Base-by-base conservation (phyloP, 2,888 invertebrate genomes). In the Malthinus seriepunctatus region DNA sequence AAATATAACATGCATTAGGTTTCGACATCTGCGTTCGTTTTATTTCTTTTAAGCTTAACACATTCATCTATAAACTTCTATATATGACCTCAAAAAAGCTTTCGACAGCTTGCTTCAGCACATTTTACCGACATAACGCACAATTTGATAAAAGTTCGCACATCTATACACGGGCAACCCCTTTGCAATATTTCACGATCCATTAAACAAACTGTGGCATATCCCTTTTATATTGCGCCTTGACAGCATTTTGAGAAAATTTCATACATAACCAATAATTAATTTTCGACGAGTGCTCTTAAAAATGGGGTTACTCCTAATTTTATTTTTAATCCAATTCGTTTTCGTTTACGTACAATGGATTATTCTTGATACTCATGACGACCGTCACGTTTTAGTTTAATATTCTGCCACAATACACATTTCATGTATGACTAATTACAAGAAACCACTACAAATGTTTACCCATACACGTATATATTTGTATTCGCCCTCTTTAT, bases 131-230 rank as follows among this genome's bases (percentile, higher is more conserved):
- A 15, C 48, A 49, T 42, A 51, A 47, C 47, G 51, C 51, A 35
- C 56, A 58, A 58, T 58, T 58, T 58, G 52, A 52, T 58, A 58
- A 52, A 58, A 58, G 52, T 58, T 58, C 48, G 57, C 57, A 52
- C 51, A 51, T 57, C 56, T 39, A 48, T 47, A 52, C 51, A 47
- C 57, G 47, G 34, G 46, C 52, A 45, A 52, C 52, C 44, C 39
- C 49, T 42, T 39, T 42, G 39, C 48, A 49, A 58, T 52, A 58
- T 58, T 58, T 58, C 45, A 58, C 57, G 57, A 52, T 58, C 57
- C 57, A 58, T 58, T 58, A 58, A 52, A 52, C 57, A 58, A 52
- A 52, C 32, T 11, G 32, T 32, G 32, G 51, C 39, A 42, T 14
- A 31, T 32, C 39, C 50, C 33, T 51, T 51, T 51, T 51, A 14